A percentile compares a stretch with the other conserved stretches of the same genome.
Evolutionary conservation across 2,888 invertebrate species (phyloP).

Genomic region (Perithous albicinctus): DNA sequence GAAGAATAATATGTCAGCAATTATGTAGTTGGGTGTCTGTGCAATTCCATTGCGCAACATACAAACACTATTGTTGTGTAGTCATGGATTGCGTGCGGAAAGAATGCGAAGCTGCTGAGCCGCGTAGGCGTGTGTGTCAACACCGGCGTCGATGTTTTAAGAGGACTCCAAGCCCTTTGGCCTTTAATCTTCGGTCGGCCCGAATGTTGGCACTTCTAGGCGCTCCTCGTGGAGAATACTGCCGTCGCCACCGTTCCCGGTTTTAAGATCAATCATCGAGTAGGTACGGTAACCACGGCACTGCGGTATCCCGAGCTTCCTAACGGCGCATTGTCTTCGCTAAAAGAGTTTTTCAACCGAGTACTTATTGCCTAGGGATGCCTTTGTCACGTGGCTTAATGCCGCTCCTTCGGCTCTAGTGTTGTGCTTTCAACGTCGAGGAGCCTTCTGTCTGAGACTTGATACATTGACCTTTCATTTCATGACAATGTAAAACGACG

Average conservation of each 20-base stretch:
- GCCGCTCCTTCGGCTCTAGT: constrained; percentile 51
- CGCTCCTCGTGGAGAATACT: constrained; percentile 51
- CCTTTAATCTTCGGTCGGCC: constrained; percentile 76
- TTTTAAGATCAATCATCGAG: constrained; percentile 78
- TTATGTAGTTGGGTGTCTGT: constrained; percentile 24
- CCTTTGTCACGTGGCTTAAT: constrained; percentile 69
- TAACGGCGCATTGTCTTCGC: constrained; percentile 75
- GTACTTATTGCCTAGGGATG: constrained; percentile 57
- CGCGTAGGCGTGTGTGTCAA: constrained; percentile 1
- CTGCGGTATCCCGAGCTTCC: constrained; percentile 46
- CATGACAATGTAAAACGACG: not conserved
- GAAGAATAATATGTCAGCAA: constrained; percentile 24
- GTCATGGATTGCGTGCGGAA: constrained; percentile 22
- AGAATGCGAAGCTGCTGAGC: not conserved
- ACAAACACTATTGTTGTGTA: not conserved
- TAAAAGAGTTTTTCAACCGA: constrained; percentile 62
- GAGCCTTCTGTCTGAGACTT: constrained; percentile 24
- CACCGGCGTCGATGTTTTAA: constrained; percentile 37
- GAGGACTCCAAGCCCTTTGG: constrained; percentile 63
- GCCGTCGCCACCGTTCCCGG: constrained; percentile 64
- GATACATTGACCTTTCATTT: constrained; percentile 29
- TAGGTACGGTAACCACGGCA: constrained; percentile 60
- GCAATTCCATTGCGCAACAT: constrained; percentile 2
- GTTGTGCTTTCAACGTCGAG: constrained; percentile 45
- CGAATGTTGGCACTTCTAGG: constrained; percentile 72